Conservation (phyloP, 2,797 vertebrate genomes). For the Alcedo quadribrachys region DNA sequence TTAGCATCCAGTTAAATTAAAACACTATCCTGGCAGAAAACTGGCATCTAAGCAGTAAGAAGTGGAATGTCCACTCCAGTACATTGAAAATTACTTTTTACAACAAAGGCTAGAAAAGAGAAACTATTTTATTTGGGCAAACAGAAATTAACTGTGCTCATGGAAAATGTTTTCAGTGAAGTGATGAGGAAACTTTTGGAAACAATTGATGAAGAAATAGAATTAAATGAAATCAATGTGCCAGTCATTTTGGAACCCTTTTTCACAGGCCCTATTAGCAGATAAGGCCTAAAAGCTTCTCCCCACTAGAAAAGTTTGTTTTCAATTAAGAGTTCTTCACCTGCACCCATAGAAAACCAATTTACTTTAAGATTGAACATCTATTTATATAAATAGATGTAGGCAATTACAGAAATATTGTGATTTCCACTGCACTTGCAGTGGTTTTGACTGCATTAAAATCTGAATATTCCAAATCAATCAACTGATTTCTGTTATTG, state of each 20-base stretch:
- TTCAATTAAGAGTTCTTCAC: not conserved
- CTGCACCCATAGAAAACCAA: not conserved
- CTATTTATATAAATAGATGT: not conserved
- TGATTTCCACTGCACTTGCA: not conserved
- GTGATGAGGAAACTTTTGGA: not conserved
- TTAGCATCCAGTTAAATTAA: not conserved
- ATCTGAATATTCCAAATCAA: constrained; percentile 66
- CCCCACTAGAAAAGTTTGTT: not conserved
- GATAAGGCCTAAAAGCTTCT: not conserved
- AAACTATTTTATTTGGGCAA: not conserved
- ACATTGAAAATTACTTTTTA: not conserved
- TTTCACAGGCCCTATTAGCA: not conserved
- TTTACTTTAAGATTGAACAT: not conserved
- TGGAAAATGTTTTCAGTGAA: not conserved
- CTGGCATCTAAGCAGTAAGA: not conserved
- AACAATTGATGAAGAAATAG: not conserved
- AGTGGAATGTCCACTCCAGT: not conserved
- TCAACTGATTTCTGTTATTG: constrained; percentile 63
- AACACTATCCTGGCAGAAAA: not conserved
- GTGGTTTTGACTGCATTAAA: constrained; percentile 72
- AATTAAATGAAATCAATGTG: not conserved
- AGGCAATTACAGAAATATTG: not conserved
- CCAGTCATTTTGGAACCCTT: not conserved
- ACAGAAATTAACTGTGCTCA: not conserved
- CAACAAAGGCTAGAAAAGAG: not conserved